phyloP scores from a whole-genome alignment of 2,113 vertebrate genomes.

The Gasterosteus nipponicus region DNA sequence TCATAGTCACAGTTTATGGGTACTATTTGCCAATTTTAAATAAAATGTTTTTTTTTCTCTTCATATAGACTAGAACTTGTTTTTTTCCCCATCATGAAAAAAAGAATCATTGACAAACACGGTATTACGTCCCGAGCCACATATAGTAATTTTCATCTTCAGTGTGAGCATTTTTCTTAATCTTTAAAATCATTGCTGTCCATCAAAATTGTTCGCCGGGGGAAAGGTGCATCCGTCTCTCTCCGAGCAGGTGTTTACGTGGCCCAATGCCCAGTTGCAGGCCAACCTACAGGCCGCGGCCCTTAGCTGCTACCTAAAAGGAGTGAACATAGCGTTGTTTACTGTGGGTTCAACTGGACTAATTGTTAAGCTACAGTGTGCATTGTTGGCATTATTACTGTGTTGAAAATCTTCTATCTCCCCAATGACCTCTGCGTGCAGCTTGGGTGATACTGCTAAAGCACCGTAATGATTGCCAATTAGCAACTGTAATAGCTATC shows the following conservation, averaged over 20 bases:
- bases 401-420: constrained; percentile 27
- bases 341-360: constrained; percentile 28
- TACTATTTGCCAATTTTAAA: constrained; percentile 89
- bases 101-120: constrained; percentile 78
- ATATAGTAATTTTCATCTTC: constrained; percentile 58
- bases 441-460: constrained; percentile 52
- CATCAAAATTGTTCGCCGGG: constrained; percentile 82
- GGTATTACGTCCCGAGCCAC: constrained; percentile 81
- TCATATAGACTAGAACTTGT: constrained; percentile 58
- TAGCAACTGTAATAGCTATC: constrained; percentile 33
- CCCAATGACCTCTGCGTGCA: constrained; percentile 6
- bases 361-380: constrained; percentile 60
- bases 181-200: constrained; percentile 83
- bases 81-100: constrained; percentile 55
- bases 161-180: constrained; percentile 36
- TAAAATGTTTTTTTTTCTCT: constrained; percentile 73
- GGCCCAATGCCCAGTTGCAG: constrained; percentile 65
- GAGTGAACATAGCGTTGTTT: constrained; percentile 49
- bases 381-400: constrained; percentile 44
- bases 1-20: constrained; percentile 92
- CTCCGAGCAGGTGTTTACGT: constrained; percentile 44
- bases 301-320: constrained; percentile 61
- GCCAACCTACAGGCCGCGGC: constrained; percentile 56
- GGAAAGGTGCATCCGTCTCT: constrained; percentile 83
- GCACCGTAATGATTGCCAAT: constrained; percentile 59